Percentiles rank a stretch among this genome's conserved stretches.
Evolutionary conservation across 2,888 invertebrate genomes (phyloP).

Genomic region (Aspidiotus rigidus): DNA sequence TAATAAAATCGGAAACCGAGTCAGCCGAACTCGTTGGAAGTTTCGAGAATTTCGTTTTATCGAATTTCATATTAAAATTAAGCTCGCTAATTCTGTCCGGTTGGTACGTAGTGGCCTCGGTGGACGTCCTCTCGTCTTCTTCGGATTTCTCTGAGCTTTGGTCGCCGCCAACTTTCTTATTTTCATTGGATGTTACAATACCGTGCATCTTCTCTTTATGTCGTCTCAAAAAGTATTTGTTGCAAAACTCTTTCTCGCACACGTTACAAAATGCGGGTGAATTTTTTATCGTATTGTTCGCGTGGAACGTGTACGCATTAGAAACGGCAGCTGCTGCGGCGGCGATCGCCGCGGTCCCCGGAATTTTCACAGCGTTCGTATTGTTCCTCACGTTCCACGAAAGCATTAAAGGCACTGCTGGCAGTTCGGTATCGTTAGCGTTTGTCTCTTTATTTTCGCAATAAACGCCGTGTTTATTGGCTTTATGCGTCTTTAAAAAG

Average conservation of each 20-base stretch:
- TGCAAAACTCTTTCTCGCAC: constrained; percentile 86
- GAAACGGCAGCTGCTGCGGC: not conserved
- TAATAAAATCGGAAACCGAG: constrained; percentile 22
- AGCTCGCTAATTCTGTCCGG: constrained; percentile 17
- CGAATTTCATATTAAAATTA: constrained; percentile 7
- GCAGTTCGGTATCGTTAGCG: constrained; percentile 5
- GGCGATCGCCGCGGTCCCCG: not conserved
- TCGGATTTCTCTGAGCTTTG: constrained; percentile 10
- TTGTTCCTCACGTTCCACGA: constrained; percentile 28
- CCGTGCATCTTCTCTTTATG: constrained; percentile 93
- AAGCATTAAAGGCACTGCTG: constrained; percentile 23
- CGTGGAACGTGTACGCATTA: not conserved
- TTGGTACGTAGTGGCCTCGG: not conserved
- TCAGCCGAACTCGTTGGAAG: constrained; percentile 6
- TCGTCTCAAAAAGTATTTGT: constrained; percentile 82
- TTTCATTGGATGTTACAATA: constrained; percentile 44
- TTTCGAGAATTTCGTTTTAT: constrained; percentile 15
- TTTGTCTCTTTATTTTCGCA: constrained; percentile 44
- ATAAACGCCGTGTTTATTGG: constrained; percentile 93
- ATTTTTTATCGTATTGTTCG: constrained; percentile 3
- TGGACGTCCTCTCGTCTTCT: not conserved
- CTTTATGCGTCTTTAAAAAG: constrained; percentile 94
- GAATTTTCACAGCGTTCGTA: constrained; percentile 22
- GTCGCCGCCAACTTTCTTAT: not conserved
- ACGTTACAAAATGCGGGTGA: constrained; percentile 79